A percentile compares a stretch with the other conserved stretches of the same genome.
Conservation (phyloP, 2,113 vertebrate genomes). For the Periophthalmodon schlosseri region DNA sequence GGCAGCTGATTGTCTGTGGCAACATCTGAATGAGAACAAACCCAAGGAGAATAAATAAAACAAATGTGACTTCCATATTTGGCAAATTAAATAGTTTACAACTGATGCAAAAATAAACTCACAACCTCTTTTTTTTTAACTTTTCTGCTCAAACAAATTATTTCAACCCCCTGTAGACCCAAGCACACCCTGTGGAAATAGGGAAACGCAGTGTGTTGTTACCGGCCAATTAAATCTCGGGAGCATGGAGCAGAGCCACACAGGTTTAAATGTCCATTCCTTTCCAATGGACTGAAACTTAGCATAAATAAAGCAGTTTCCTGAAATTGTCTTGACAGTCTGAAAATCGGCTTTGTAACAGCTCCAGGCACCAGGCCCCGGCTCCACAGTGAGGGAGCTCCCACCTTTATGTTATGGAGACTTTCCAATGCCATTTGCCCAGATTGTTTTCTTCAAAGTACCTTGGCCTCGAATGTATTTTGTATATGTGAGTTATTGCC, state of each 20-base stretch:
- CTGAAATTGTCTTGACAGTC: constrained; percentile 10
- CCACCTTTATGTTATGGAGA: constrained; percentile 29
- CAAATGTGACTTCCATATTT: neutral
- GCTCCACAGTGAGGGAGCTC: constrained; percentile 29
- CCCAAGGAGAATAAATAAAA: neutral
- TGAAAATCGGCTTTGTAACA: constrained; percentile 12
- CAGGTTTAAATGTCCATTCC: neutral
- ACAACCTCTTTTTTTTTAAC: too few species aligned
- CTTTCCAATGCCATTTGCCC: constrained; percentile 34
- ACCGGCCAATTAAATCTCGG: neutral
- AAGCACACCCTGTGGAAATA: neutral
- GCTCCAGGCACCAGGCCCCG: constrained; percentile 22
- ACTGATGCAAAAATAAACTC: neutral
- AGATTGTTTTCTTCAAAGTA: constrained; percentile 39
- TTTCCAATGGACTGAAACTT: neutral
- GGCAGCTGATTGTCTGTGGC: neutral
- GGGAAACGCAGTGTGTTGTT: neutral
- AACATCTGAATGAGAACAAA: neutral
- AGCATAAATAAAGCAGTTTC: neutral
- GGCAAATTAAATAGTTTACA: neutral
- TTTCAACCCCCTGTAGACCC: neutral
- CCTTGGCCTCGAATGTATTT: constrained; percentile 35
- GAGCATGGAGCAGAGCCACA: neutral
- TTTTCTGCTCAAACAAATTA: neutral
- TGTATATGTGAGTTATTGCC: constrained; percentile 35